Evolutionary conservation across 2,113 vertebrate genomes (phyloP).

Genomic region (zebrafish (Danio rerio)): GRCz12tu NC_133187.1:4394501-4395000

Average conservation of each 20-base stretch:
- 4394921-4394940: too few relatives aligned
- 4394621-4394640: background rate
- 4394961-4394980: too few relatives aligned
- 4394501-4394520: too few relatives aligned
- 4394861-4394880: background rate
- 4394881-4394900: too few relatives aligned
- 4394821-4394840: background rate
- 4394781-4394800: background rate
- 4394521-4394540: too few relatives aligned
- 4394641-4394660: background rate
- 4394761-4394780: background rate
- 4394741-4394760: background rate
- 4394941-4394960: too few relatives aligned
- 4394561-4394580: too few relatives aligned
- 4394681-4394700: background rate
- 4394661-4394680: background rate
- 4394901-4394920: too few relatives aligned
- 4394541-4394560: too few relatives aligned
- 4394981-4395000: too few relatives aligned
- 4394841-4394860: background rate
- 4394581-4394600: background rate
- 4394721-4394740: background rate
- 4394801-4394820: background rate
- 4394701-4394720: background rate
- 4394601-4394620: background rate